Evolutionary conservation across 2,888 invertebrate species (phyloP), one percentile per base, ranked within the genome.

Genomic region (Harpalus rubripes): DNA sequence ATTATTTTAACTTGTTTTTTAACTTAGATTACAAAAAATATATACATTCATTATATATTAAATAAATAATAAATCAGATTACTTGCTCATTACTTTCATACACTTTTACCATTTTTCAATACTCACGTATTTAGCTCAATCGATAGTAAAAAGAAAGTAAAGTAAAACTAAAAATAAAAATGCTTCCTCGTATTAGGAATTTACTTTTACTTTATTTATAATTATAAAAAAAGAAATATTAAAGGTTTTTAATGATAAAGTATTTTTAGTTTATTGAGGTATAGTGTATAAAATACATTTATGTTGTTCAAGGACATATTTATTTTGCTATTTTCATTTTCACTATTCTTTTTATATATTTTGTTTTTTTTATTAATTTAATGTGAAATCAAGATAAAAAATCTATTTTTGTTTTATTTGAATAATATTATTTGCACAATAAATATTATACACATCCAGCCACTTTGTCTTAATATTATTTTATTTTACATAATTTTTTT

Each of bases 11-110:
- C 18, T 59, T 79, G 32, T 79, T 56, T 79, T 74, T 74, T 16
- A 59, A 79, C 39, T 26, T 32, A 79, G 58, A 16, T 74, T 74
- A 74, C 72, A 74, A 74, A 74, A 72, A 74, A 74, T 74, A 74
- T 74, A 74, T 74, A 74, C 72, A 74, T 74, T 74, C 52, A 74
- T 74, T 44, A 74, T 32, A 32, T 32, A 15, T 74, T 44, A 74
- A 74, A 63, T 63, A 26, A 63, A 68, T 39, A 68, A 4, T n/a
- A 68, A 68, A 12, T 41, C 18, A 74, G 41, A 41, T 41, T 74
- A 68, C 18, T 18, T 44, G 44, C 18, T 44, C 72, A 68, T 68
- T 68, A 68, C 39, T 39, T 32, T 22, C 10, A n/a, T n/a, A 39
- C 68, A 68, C 32, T 39, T 39, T 68, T 32, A 39, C 44, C 44